Evolutionary conservation across 1,140 invertebrate genomes (phyloP).

Genomic region (Solen grandis): DNA sequence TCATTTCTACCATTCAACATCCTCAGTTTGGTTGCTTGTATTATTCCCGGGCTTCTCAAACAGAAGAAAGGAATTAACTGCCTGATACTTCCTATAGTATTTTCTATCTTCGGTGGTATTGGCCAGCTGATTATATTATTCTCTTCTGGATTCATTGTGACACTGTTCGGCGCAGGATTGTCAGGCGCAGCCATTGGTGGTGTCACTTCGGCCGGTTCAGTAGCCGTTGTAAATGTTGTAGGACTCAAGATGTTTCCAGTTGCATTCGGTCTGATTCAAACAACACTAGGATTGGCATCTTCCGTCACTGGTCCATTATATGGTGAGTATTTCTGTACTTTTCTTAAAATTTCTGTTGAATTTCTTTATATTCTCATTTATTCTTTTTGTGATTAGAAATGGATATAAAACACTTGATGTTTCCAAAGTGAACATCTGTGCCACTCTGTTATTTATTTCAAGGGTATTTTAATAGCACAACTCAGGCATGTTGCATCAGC

Average conservation of each 20-base stretch:
- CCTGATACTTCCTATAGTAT: neutral
- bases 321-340: too few species aligned
- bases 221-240: neutral
- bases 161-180: slow-evolving; percentile 13
- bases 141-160: neutral
- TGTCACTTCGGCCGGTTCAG: neutral
- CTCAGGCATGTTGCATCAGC: too few species aligned
- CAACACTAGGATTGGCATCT: neutral
- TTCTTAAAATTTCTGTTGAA: too few species aligned
- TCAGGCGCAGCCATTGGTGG: slow-evolving; percentile 8
- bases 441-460: too few species aligned
- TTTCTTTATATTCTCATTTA: too few species aligned
- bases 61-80: neutral
- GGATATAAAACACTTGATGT: too few species aligned
- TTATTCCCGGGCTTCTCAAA: neutral
- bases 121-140: neutral
- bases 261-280: slow-evolving; percentile 1
- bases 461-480: too few species aligned
- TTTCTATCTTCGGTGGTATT: too few species aligned
- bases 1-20: neutral
- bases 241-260: too few species aligned
- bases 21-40: neutral
- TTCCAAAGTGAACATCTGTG: too few species aligned
- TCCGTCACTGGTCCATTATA: neutral
- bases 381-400: too few species aligned